Evolutionary conservation across 2,113 vertebrate genomes (phyloP).

Genomic region (Poecile atricapillus): DNA sequence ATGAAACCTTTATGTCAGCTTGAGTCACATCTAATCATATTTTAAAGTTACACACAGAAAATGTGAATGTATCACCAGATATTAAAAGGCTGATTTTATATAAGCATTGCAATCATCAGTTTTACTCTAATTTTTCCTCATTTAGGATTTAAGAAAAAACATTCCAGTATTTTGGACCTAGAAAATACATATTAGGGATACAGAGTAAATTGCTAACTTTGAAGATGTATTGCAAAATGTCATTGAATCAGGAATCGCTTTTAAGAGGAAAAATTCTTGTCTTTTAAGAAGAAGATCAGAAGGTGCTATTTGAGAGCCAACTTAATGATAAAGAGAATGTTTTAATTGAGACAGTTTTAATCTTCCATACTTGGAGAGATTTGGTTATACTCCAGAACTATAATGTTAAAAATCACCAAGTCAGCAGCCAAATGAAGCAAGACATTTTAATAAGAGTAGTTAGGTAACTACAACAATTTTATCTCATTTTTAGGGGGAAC

Average conservation of each 20-base stretch:
- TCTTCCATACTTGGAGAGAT: conserved; percentile 20
- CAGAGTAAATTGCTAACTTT: neutral
- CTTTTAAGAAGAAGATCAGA: neutral
- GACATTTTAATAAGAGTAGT: conserved; percentile 32
- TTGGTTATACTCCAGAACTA: conserved; percentile 69
- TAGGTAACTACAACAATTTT: conserved; percentile 34
- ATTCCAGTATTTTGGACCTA: neutral
- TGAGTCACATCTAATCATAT: neutral
- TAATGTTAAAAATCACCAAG: conserved; percentile 61
- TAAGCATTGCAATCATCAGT: neutral
- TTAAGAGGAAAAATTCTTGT: neutral
- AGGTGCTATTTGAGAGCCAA: neutral
- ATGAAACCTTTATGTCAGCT: neutral
- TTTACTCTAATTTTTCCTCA: neutral
- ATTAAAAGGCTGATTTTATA: neutral
- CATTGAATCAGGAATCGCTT: neutral
- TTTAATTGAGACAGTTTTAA: neutral
- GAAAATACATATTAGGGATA: neutral
- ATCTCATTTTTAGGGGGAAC: conserved; percentile 29
- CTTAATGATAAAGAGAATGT: neutral
- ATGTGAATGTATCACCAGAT: neutral
- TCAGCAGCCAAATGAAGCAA: conserved; percentile 74
- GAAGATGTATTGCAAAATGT: neutral
- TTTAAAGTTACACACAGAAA: neutral
- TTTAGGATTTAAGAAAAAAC: neutral